phyloP scores from a whole-genome alignment of 2,113 vertebrate species.

The Megaleporinus macrocephalus region DNA sequence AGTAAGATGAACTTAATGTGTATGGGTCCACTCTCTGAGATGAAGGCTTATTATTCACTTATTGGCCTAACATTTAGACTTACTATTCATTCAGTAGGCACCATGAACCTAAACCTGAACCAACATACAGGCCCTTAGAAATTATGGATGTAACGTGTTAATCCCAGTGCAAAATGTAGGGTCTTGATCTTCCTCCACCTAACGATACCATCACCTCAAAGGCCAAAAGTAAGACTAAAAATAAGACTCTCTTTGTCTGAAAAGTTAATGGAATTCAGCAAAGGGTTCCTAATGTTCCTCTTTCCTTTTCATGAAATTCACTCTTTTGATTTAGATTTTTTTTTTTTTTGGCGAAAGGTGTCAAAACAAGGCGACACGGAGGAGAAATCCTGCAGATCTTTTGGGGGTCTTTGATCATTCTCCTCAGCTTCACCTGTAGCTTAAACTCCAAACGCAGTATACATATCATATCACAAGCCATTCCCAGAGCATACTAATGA shows the following conservation, averaged over 20 bases:
- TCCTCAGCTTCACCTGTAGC: slow-evolving; percentile 7
- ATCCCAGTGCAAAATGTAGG: too few relatives aligned
- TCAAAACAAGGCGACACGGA: background rate
- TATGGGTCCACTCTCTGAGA: too few relatives aligned
- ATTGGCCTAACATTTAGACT: too few relatives aligned
- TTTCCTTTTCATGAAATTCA: background rate
- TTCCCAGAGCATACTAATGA: background rate
- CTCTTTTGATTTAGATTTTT: slow-evolving; percentile 4
- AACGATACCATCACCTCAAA: background rate
- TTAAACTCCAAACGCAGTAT: background rate
- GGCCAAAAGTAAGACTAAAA: background rate
- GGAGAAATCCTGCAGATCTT: background rate
- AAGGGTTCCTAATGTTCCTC: background rate
- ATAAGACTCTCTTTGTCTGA: background rate
- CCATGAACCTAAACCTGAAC: too few relatives aligned
- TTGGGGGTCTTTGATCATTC: background rate
- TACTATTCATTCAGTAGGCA: too few relatives aligned
- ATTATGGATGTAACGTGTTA: too few relatives aligned
- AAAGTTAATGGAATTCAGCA: background rate
- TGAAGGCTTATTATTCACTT: too few relatives aligned
- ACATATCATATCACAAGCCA: background rate
- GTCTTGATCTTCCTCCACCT: too few relatives aligned
- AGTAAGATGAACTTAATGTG: too few relatives aligned
- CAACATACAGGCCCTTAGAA: too few relatives aligned
- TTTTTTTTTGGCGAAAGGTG: background rate